A percentile compares a stretch with the other conserved stretches of the same genome.
Conservation (phyloP, 2,888 invertebrate genomes). For the Drepanosiphum platanoidis region DNA sequence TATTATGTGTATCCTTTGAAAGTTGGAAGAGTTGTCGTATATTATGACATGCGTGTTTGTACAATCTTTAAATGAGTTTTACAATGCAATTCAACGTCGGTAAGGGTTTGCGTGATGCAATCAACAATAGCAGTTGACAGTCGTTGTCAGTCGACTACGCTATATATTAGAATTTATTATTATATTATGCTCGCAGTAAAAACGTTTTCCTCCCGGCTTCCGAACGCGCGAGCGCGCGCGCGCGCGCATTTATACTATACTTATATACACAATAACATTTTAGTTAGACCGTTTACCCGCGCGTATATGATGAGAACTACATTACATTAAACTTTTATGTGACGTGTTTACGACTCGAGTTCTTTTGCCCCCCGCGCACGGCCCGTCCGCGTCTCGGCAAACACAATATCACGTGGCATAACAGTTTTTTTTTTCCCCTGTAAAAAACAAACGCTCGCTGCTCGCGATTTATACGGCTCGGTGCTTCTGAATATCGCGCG, state of each 20-base stretch:
- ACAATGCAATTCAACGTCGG: background rate
- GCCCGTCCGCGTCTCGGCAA: background rate
- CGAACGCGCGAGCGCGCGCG: background rate
- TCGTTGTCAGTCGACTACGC: background rate
- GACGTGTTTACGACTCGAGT: background rate
- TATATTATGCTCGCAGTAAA: background rate
- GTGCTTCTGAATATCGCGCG: background rate
- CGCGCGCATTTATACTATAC: no score
- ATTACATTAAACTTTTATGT: slow-evolving; percentile 12
- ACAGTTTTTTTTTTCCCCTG: background rate
- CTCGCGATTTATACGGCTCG: background rate
- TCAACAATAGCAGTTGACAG: slow-evolving; percentile 27
- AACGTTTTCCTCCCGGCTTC: slow-evolving; percentile 18
- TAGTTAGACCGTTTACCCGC: background rate
- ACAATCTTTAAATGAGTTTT: background rate
- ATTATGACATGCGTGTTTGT: background rate
- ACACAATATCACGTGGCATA: no score
- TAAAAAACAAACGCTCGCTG: background rate
- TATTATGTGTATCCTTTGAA: background rate
- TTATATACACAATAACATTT: background rate
- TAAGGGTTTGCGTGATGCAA: background rate
- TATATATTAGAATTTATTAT: background rate
- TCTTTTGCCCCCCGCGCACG: background rate
- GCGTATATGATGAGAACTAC: background rate
- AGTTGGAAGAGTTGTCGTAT: background rate